Evolutionary conservation across 2,797 vertebrate genomes (phyloP).

Genomic region (Schizopygopsis malacanthus): DNA sequence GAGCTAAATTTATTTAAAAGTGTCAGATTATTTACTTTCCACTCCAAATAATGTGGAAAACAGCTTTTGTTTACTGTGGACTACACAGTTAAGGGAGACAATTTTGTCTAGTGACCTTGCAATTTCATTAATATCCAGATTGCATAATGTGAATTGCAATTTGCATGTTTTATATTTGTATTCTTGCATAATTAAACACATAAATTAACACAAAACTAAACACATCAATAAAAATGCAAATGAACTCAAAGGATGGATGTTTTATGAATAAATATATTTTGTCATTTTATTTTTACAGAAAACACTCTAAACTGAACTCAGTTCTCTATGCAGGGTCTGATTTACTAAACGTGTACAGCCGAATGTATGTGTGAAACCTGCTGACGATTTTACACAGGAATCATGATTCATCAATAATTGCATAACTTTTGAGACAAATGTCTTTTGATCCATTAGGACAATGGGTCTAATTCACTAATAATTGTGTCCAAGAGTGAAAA

Average conservation of each 20-base stretch:
- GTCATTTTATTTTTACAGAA: background rate
- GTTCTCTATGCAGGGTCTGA: background rate
- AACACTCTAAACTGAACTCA: background rate
- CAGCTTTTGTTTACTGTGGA: background rate
- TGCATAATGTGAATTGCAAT: background rate
- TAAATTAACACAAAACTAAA: background rate
- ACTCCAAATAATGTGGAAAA: background rate
- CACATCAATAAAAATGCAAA: background rate
- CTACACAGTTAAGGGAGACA: background rate
- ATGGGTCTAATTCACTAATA: background rate
- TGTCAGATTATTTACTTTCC: conserved; percentile 3
- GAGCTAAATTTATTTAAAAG: conserved; percentile 19
- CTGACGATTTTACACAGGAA: background rate
- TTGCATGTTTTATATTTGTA: background rate
- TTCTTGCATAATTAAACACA: background rate
- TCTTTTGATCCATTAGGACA: background rate
- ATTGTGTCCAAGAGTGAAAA: background rate
- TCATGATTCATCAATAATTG: conserved; percentile 2
- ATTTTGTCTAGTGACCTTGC: background rate
- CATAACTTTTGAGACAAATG: background rate
- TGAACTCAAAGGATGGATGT: background rate
- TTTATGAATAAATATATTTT: background rate
- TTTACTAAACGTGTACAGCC: background rate
- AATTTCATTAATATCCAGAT: background rate
- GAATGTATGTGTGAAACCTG: background rate